These are phyloP conservation scores for Condylura cristata DNA, from an alignment of 2,113 vertebrate species.

Conservation along the genomic window DNA sequence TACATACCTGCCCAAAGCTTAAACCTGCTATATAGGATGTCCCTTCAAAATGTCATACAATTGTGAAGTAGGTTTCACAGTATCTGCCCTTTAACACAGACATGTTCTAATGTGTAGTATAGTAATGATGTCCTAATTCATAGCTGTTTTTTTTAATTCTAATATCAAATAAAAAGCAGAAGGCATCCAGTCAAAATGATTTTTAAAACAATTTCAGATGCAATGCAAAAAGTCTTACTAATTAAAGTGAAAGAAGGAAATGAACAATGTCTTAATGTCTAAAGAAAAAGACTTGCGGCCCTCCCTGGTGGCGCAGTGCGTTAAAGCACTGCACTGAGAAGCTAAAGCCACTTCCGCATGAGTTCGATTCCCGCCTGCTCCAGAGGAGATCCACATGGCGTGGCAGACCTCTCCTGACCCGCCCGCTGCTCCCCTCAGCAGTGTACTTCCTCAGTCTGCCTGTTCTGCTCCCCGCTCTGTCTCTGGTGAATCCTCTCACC, in stretches of 20 bases:
- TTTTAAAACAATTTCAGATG: neutral
- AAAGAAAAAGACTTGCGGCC: neutral
- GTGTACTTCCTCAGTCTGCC: no score
- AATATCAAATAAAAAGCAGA: neutral
- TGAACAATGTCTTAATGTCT: neutral
- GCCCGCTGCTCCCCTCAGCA: no score
- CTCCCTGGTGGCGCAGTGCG: no score
- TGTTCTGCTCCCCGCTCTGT: no score
- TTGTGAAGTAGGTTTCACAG: neutral
- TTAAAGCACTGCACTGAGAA: no score
- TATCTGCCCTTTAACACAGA: constrained; percentile 15
- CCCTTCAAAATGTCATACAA: neutral
- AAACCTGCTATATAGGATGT: neutral
- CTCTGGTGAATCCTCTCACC: no score
- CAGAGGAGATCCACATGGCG: no score
- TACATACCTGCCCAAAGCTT: neutral
- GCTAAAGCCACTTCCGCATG: no score
- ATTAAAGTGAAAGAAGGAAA: neutral
- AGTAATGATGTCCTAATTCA: neutral
- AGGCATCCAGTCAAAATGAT: neutral
- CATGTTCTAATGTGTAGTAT: neutral
- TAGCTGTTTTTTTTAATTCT: neutral
- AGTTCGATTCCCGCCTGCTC: no score
- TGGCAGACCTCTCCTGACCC: no score
- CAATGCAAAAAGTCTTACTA: neutral